Base-by-base conservation (phyloP, 2,888 invertebrate genomes). In the Eupithecia abbreviata region DNA sequence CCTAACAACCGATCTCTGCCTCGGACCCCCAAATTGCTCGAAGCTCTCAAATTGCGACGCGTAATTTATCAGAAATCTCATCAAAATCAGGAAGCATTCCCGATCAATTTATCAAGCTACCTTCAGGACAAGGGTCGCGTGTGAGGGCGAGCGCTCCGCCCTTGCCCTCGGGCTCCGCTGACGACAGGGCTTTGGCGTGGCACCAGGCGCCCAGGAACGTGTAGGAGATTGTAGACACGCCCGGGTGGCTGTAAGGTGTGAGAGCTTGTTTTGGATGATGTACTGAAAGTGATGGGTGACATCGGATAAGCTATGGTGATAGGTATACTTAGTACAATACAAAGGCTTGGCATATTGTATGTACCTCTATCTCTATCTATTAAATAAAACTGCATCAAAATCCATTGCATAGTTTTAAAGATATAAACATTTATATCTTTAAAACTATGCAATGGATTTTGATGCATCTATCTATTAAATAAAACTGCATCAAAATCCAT, bases 151-250 rank as follows among this genome's bases (percentile, higher is more conserved):
- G 84, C 78, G 87, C 89, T 86, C 90, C 90, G 89, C 91, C 91
- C 86, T 85, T 77, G 87, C 87, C 90, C 89, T 79, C 77, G 79
- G 77, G 79, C 79, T 79, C 51, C 77, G 73, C 74, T 75, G 84
- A 84, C 85, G 84, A 92, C 93, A 92, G 86, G 81, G 86, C 82
- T 89, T 89, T 91, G 90, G 92, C 91, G 92, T 90, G 89, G 75
- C 71, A 79, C 76, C 72, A 77, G 79, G 79, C 79, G 77, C 75
- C 77, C 77, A 76, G 77, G 43, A 74, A 72, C 79, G 45, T 74
- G 79, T 75, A 72, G 74, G 68, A 66, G 73, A 45, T 18, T 51
- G 68, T 68, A 42, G 67, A 58, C 49, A 76, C 77, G 77, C 76
- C 74, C 74, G 74, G 55, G n/a, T 47, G 42, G 65, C 66, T 73